Conservation (phyloP, 92 coral and sea anemone species). For the Ricordea florida region DNA sequence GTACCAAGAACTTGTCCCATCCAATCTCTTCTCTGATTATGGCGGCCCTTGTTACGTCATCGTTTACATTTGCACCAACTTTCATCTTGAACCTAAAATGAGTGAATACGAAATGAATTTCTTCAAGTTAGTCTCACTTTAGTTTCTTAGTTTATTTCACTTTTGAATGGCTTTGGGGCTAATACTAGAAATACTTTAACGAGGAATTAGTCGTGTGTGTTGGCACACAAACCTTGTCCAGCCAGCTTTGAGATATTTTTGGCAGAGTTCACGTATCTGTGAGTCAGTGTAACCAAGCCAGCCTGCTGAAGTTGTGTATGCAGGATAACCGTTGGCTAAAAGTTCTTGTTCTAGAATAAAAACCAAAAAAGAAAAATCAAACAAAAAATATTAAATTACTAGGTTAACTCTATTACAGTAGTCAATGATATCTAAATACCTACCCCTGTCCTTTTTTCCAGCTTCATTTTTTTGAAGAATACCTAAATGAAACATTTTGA, state of each 20-base stretch:
- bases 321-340: constrained; percentile 79
- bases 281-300: constrained; percentile 95
- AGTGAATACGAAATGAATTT: no score
- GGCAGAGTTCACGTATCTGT: constrained; percentile 75
- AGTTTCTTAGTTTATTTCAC: no score
- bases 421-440: no score
- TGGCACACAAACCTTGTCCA: constrained; percentile 66
- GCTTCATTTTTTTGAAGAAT: constrained; percentile 72
- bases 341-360: constrained; percentile 51
- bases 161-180: no score
- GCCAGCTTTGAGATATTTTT: constrained; percentile 58
- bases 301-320: constrained; percentile 97
- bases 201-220: no score
- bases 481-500: constrained; percentile 30
- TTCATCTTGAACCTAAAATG: constrained; percentile 99
- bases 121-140: not conserved
- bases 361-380: no score
- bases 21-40: constrained; percentile 87
- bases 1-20: constrained; percentile 84
- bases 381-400: no score
- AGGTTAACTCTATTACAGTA: no score
- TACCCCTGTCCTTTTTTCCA: constrained; percentile 77
- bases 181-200: no score
- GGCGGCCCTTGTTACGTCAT: constrained; percentile 85
- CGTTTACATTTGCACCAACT: constrained; percentile 79